Evolutionary conservation across 2,888 invertebrate species (phyloP), one percentile per base, ranked within the genome.

Genomic region (Opisthograptis luteolata): DNA sequence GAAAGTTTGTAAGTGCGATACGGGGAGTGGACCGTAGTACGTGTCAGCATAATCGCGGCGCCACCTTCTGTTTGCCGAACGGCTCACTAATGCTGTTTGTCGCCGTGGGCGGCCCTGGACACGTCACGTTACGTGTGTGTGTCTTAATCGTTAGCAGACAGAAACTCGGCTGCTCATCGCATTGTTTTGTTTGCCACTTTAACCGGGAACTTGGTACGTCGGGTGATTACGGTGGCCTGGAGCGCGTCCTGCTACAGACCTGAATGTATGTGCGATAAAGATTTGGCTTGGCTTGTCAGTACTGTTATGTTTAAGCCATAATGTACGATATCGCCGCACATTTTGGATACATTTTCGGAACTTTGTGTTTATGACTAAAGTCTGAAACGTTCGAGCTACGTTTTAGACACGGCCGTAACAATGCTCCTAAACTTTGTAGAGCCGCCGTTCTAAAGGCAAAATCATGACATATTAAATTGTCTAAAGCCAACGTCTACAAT

Each of bases 51-150:
- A 82, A 82, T 81, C 79, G 79, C 69, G 77, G 73, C 77, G 74
- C 76, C 76, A 71, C 79, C 77, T 73, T 66, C 71, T 87, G 87
- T 89, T 87, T 87, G 81, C 70, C 63, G 68, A 81, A 76, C 76
- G 76, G 72, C 75, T 72, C 75, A 77, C 82, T 88, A 87, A 87
- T 87, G 81, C 81, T 86, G 79, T 87, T 88, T 87, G 79, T 78
- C 70, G 69, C 73, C 60, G 72, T 73, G 79, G 81, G 79, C 77
- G 79, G 79, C 75, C 79, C 77, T 80, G 80, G 80, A 74, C 82
- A 76, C 76, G 78, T 76, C 79, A 78, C 79, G 73, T 76, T 76
- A 78, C 74, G 74, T 73, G 62, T 84, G 84, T 87, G 81, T 84
- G 74, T 87, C 85, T 89, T 87, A 84, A 84, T 88, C 81, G 81